phyloP scores from a whole-genome alignment of 2,113 vertebrate genomes.

The Callipepla californica region DNA sequence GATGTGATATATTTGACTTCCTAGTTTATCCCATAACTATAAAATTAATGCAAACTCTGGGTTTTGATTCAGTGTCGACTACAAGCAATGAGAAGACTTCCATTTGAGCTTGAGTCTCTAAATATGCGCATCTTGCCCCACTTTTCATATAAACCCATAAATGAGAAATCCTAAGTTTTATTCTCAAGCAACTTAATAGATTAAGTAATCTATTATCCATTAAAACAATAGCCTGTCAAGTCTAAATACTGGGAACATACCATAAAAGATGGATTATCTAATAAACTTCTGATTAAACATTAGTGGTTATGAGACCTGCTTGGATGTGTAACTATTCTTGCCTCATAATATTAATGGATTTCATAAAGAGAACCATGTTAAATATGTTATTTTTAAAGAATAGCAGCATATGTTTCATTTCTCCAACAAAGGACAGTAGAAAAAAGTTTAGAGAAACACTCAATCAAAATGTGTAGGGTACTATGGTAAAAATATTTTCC shows the following conservation, averaged over 20 bases:
- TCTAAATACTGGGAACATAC: constrained; percentile 27
- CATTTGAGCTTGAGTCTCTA: neutral
- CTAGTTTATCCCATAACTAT: neutral
- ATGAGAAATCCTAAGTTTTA: neutral
- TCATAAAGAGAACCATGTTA: constrained; percentile 19
- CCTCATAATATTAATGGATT: constrained; percentile 34
- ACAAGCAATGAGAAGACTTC: neutral
- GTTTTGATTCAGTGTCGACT: neutral
- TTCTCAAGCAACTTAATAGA: constrained; percentile 40
- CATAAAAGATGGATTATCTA: constrained; percentile 56
- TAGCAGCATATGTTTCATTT: neutral
- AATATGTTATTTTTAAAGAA: constrained; percentile 5
- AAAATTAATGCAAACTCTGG: neutral
- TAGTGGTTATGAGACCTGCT: neutral
- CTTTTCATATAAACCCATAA: neutral
- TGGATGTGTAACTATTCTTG: constrained; percentile 21
- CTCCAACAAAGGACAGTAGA: neutral
- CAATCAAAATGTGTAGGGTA: neutral
- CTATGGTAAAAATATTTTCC: neutral
- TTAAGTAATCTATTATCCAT: constrained; percentile 50
- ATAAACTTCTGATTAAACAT: constrained; percentile 54
- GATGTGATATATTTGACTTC: neutral
- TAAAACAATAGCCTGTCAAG: constrained; percentile 55
- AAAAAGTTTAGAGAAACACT: neutral
- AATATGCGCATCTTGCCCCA: neutral